Evolutionary conservation across 2,888 invertebrate species (phyloP).

Genomic region (Dichetophora obliterata): DNA sequence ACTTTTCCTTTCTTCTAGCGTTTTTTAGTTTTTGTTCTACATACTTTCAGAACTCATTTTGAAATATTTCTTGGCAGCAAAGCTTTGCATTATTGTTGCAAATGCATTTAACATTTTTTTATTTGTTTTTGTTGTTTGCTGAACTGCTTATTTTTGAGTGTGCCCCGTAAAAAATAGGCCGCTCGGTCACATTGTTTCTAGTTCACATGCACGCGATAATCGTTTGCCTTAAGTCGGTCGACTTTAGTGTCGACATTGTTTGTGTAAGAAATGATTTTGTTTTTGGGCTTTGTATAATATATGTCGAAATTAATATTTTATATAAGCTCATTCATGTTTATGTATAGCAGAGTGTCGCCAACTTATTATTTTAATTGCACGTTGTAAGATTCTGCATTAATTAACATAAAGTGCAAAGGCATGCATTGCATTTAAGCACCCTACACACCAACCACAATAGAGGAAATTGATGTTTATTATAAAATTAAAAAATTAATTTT

Average conservation of each 20-base stretch:
- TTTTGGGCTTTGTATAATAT: no score
- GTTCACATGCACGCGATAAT: conserved; percentile 28
- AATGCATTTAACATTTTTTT: not conserved
- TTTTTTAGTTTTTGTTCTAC: not conserved
- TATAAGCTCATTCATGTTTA: not conserved
- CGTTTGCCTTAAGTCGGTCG: not conserved
- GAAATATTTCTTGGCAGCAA: conserved; percentile 16
- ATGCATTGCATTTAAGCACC: not conserved
- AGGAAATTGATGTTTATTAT: not conserved
- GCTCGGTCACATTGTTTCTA: not conserved
- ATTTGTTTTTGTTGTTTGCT: not conserved
- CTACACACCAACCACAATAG: not conserved
- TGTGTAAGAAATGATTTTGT: not conserved
- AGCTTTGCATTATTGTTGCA: not conserved
- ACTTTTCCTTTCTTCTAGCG: conserved; percentile 9
- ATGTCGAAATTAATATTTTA: no score
- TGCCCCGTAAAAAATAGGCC: conserved; percentile 5
- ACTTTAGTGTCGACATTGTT: not conserved
- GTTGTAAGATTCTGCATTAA: not conserved
- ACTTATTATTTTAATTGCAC: conserved; percentile 2
- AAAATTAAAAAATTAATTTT: no score
- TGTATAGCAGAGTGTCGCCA: not conserved
- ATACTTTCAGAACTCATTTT: not conserved
- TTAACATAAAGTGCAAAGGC: not conserved
- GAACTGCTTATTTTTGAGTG: not conserved